Conservation (phyloP, 2,797 vertebrate genomes). For the Pogoniulus pusillus region DNA sequence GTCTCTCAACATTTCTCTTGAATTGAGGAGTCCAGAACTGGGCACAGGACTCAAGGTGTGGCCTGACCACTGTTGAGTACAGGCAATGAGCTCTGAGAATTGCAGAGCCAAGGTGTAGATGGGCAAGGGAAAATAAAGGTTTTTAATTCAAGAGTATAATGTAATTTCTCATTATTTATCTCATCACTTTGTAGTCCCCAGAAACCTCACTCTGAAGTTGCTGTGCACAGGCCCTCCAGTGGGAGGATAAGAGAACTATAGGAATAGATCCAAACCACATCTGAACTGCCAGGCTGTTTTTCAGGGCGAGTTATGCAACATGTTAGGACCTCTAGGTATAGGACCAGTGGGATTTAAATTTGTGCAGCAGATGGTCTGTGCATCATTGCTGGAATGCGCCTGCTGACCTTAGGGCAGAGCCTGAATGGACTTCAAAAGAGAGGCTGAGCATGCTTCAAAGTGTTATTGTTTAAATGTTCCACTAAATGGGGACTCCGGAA, state of each 20-base stretch:
- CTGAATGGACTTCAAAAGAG: constrained; percentile 73
- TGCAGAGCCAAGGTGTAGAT: background rate
- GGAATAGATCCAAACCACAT: constrained; percentile 35
- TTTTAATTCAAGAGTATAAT: background rate
- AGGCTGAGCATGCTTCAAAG: constrained; percentile 55
- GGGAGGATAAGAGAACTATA: constrained; percentile 40
- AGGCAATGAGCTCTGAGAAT: background rate
- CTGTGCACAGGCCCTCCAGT: constrained; percentile 37
- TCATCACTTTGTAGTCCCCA: constrained; percentile 13
- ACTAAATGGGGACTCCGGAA: constrained; percentile 67
- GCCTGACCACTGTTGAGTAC: too few species aligned
- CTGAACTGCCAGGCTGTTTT: constrained; percentile 61
- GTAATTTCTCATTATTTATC: background rate
- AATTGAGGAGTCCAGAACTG: too few species aligned
- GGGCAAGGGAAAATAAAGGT: background rate
- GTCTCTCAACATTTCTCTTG: too few species aligned
- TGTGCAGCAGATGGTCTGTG: constrained; percentile 64
- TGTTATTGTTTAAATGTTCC: constrained; percentile 68
- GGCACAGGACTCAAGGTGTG: too few species aligned
- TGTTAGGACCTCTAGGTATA: constrained; percentile 66
- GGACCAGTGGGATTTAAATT: constrained; percentile 67
- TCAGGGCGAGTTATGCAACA: constrained; percentile 54
- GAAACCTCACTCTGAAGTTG: constrained; percentile 20
- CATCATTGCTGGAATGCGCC: constrained; percentile 69
- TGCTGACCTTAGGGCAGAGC: constrained; percentile 67